phyloP scores from a whole-genome alignment of 2,113 vertebrate genomes.

The Rattus rattus region DNA sequence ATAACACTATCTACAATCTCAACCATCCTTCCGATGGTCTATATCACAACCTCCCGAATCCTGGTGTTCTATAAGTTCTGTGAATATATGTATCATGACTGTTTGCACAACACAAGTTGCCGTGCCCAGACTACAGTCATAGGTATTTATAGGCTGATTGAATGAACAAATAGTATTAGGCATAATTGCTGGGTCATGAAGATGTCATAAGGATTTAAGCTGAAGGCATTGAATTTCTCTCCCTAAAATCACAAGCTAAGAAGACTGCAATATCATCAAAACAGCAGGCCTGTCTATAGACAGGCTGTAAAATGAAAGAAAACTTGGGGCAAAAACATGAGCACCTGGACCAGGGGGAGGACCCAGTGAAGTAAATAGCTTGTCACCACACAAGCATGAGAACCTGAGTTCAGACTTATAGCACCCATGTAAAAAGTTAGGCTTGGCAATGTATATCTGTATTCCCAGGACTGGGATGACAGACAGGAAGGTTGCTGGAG shows the following conservation, averaged over 20 bases:
- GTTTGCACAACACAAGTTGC: background rate
- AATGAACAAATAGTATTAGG: conserved; percentile 16
- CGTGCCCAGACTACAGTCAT: background rate
- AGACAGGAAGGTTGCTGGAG: background rate
- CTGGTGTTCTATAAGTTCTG: background rate
- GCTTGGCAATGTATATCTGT: background rate
- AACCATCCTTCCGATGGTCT: background rate
- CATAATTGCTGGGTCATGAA: conserved; percentile 37
- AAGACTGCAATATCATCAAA: conserved; percentile 17
- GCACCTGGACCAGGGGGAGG: too few species aligned
- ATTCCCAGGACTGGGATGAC: background rate
- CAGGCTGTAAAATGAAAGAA: background rate
- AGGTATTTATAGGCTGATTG: conserved; percentile 28
- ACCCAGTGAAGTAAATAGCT: background rate
- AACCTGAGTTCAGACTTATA: background rate
- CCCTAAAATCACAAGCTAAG: background rate
- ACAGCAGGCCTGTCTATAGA: background rate
- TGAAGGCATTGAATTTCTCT: background rate
- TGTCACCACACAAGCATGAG: background rate
- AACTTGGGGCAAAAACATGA: background rate
- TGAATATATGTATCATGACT: background rate
- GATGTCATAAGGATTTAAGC: conserved; percentile 16
- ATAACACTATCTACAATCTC: background rate
- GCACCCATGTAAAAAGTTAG: background rate
- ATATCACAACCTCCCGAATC: background rate